Conservation (phyloP, 2,888 invertebrate genomes). For the Aplocera efformata region DNA sequence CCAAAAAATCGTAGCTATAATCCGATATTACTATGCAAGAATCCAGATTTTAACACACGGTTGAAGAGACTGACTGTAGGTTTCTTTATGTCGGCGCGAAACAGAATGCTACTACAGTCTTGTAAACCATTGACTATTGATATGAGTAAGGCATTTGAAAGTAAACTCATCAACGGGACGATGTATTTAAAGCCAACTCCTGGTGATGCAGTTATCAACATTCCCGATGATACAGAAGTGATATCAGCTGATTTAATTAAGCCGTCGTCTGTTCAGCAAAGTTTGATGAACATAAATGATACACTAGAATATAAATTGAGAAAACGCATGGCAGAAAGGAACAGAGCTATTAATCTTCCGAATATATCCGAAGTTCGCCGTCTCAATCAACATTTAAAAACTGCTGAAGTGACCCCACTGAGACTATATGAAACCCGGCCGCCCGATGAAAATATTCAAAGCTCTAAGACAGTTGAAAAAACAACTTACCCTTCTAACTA, state of each 20-base stretch:
- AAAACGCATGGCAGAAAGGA: conserved; percentile 39
- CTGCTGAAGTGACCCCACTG: conserved; percentile 61
- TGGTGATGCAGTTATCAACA: conserved; percentile 3
- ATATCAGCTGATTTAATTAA: conserved; percentile 32
- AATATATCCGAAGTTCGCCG: conserved; percentile 54
- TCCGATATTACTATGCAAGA: conserved; percentile 63
- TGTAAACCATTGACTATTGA: conserved; percentile 66
- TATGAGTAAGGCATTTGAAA: conserved; percentile 60
- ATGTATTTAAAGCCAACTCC: conserved; percentile 34
- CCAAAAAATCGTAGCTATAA: conserved; percentile 55
- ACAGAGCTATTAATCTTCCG: conserved; percentile 53
- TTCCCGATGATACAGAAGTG: conserved; percentile 6
- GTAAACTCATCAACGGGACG: conserved; percentile 50
- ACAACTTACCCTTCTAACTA: not conserved
- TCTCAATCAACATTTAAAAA: conserved; percentile 56
- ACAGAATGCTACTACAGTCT: conserved; percentile 49
- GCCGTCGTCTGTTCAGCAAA: conserved; percentile 51
- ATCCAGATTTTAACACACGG: conserved; percentile 70
- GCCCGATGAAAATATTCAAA: not conserved
- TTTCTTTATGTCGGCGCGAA: conserved; percentile 54
- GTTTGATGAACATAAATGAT: conserved; percentile 40
- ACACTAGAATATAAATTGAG: conserved; percentile 21
- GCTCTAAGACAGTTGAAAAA: not conserved
- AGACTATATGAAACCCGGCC: conserved; percentile 22
- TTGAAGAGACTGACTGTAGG: conserved; percentile 57